Conservation (phyloP, 2,113 vertebrate species). For the Rhinoderma darwinii region DNA sequence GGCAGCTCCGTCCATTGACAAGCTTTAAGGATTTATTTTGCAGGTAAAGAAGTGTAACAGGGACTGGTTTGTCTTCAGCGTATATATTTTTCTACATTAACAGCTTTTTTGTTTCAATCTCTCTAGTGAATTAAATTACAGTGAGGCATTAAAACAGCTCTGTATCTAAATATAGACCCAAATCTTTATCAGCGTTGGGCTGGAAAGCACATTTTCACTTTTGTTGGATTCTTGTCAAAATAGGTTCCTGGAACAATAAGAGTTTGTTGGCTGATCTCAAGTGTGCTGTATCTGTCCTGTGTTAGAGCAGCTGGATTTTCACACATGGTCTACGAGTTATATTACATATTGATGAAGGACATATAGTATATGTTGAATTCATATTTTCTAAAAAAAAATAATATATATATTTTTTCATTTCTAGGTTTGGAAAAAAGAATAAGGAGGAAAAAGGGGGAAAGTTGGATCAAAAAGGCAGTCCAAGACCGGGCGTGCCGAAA, state of each 20-base stretch:
- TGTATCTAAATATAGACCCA: slow-evolving; percentile 47
- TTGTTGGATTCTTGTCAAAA: slow-evolving; percentile 37
- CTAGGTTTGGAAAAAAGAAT: slow-evolving; percentile 94
- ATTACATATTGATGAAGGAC: not conserved
- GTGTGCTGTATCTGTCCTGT: slow-evolving; percentile 40
- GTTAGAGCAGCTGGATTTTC: slow-evolving; percentile 50
- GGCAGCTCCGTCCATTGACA: not conserved
- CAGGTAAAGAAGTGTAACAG: not conserved
- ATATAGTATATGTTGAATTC: not conserved
- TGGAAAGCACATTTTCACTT: slow-evolving; percentile 40
- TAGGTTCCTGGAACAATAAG: slow-evolving; percentile 19
- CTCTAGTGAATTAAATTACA: slow-evolving; percentile 49
- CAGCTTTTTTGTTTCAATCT: slow-evolving; percentile 44
- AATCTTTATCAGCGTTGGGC: slow-evolving; percentile 19
- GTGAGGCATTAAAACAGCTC: slow-evolving; percentile 45
- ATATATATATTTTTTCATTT: slow-evolving; percentile 71
- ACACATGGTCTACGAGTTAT: not conserved
- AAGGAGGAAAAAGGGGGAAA: slow-evolving; percentile 88
- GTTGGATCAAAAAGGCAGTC: slow-evolving; percentile 75
- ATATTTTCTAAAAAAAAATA: too few relatives aligned
- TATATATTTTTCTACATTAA: slow-evolving; percentile 35
- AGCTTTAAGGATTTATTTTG: slow-evolving; percentile 30
- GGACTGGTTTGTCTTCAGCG: slow-evolving; percentile 16
- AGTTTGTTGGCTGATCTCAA: slow-evolving; percentile 17
- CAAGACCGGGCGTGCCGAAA: slow-evolving; percentile 76